These are phyloP conservation scores for Chrysemys picta DNA, from an alignment of 2,113 vertebrate genomes.

Conservation along the genomic window DNA sequence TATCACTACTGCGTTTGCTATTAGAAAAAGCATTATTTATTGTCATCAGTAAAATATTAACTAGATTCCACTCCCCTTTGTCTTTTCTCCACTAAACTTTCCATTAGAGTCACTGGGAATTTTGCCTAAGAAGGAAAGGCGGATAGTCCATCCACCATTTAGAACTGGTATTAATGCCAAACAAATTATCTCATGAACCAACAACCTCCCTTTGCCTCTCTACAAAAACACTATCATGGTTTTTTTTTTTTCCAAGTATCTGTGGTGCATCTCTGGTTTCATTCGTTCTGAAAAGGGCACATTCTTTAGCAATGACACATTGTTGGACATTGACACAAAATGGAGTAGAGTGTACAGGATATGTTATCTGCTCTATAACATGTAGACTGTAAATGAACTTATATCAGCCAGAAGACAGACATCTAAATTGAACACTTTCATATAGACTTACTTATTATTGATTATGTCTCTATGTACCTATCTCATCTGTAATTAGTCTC, in stretches of 20 bases:
- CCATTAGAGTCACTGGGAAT: neutral
- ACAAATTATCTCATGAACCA: rapidly evolving
- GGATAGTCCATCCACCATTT: neutral
- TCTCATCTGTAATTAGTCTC: slow-evolving; percentile 5
- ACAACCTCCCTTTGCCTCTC: neutral
- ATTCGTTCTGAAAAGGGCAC: slow-evolving; percentile 29
- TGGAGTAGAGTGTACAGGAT: slow-evolving; percentile 11
- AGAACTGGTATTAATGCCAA: neutral
- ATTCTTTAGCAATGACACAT: slow-evolving; percentile 13
- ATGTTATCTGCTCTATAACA: slow-evolving; percentile 31
- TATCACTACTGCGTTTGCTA: neutral
- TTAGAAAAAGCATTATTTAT: neutral
- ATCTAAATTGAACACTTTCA: slow-evolving; percentile 15
- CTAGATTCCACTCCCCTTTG: neutral
- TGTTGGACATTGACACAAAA: slow-evolving; percentile 14
- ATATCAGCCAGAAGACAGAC: neutral
- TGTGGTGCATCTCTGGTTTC: slow-evolving; percentile 17
- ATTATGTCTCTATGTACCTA: slow-evolving; percentile 5
- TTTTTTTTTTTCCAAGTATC: neutral
- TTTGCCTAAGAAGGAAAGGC: neutral
- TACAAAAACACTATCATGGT: slow-evolving; percentile 3
- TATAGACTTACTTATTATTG: slow-evolving; percentile 22
- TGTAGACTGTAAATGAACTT: neutral
- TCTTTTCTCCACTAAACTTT: neutral
- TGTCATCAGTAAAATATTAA: neutral